Conservation (phyloP, 2,113 vertebrate species). For the Amblyornis subalaris region DNA sequence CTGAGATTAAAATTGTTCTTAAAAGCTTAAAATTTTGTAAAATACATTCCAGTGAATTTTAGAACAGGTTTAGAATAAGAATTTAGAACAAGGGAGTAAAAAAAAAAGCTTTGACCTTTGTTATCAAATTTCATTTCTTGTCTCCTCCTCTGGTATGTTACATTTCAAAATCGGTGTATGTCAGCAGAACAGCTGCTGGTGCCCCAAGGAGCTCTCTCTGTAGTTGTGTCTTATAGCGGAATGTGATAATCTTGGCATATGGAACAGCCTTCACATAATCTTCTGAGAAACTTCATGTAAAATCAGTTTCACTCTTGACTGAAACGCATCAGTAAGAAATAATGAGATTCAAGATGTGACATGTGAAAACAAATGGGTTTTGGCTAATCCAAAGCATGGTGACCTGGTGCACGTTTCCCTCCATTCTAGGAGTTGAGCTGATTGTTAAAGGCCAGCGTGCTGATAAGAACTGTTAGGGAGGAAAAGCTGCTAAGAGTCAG, state of each 20-base stretch:
- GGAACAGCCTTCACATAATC: not conserved
- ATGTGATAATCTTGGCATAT: not conserved
- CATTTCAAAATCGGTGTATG: not conserved
- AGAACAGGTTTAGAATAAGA: not conserved
- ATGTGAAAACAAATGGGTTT: not conserved
- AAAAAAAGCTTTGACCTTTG: not conserved
- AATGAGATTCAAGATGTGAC: not conserved
- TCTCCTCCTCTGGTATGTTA: not conserved
- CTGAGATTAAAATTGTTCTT: not conserved
- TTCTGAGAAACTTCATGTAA: not conserved
- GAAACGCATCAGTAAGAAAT: not conserved
- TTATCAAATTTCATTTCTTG: not conserved
- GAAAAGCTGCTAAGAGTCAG: not conserved
- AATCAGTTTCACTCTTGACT: not conserved
- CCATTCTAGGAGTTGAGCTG: not conserved
- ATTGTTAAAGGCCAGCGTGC: not conserved
- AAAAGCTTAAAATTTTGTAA: not conserved
- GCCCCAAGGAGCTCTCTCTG: not conserved
- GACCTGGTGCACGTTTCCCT: not conserved
- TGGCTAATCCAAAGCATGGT: not conserved
- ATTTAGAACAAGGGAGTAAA: not conserved
- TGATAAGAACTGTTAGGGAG: accelerated
- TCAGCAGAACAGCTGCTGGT: not conserved
- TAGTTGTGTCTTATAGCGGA: not conserved
- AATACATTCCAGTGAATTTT: not conserved